Evolutionary conservation across 2,888 invertebrate species (phyloP), one percentile per base, ranked within the genome.

Genomic region (Adela reaumurella): DNA sequence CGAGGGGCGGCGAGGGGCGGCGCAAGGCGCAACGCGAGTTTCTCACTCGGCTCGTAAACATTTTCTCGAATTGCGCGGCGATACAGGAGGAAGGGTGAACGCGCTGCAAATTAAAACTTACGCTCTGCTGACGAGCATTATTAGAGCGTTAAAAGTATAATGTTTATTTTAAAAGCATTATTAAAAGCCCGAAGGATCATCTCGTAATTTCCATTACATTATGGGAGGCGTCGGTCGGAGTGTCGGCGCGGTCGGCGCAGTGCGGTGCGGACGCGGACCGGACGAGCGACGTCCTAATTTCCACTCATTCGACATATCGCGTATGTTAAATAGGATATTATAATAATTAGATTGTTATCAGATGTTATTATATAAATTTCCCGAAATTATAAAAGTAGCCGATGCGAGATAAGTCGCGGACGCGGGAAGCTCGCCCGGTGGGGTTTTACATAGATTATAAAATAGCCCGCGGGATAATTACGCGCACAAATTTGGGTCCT

Each of bases 301-400:
- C 54, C 65, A 59, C 57, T 61, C 61, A 59, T 57, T 63, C 65
- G 69, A 73, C 70, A 43, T 43, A 19, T 43, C 70, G 71, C 68
- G 72, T 74, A 77, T 76, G 72, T 73, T 77, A 76, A 77, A 72
- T 65, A 76, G 76, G 70, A 73, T 72, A 76, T 77, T 77, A 77
- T 74, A 73, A 77, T 74, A 76, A 76, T 77, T 73, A 74, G 74
- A 76, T 74, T 70, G 74, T 74, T 76, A 76, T 76, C 74, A 72
- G 73, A 74, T 68, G 63, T 74, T 76, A 76, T 77, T 74, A 74
- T 74, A 74, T 67, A 73, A 72, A 76, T 74, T 77, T 74, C 63
- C 65, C 64, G 67, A 74, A 76, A 77, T 74, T 74, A 74, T 74
- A 74, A 74, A 65, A 70, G 65, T 59, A 62, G 64, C 61, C 68